Percentiles rank a stretch among this genome's conserved stretches.
Conservation (phyloP, 2,797 vertebrate genomes). For the Natrix natrix region DNA sequence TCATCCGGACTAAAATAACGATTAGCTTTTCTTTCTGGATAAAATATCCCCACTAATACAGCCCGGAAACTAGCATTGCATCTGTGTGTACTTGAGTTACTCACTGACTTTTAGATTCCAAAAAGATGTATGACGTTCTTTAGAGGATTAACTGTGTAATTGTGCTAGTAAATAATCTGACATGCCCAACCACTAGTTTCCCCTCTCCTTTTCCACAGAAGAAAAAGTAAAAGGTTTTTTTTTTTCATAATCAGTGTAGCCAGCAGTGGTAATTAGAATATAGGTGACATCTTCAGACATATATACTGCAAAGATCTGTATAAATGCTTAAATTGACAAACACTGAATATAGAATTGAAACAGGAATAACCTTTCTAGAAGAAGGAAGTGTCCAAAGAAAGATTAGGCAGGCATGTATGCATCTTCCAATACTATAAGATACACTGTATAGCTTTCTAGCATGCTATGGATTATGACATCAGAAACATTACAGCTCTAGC, state of each 20-base stretch:
- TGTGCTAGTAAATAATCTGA: not conserved
- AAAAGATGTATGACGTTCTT: not conserved
- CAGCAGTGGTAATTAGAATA: conserved; percentile 10
- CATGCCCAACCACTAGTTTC: conserved; percentile 6
- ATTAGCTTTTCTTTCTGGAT: not conserved
- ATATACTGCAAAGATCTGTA: conserved; percentile 8
- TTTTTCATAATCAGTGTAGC: conserved; percentile 36
- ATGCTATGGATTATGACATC: conserved; percentile 51
- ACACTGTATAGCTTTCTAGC: conserved; percentile 62
- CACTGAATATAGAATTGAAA: conserved; percentile 3
- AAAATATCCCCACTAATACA: not conserved
- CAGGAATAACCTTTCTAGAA: conserved; percentile 44
- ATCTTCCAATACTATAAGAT: conserved; percentile 61
- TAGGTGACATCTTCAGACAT: conserved; percentile 21
- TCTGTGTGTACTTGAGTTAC: not conserved
- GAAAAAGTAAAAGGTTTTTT: not conserved
- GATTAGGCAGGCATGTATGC: conserved; percentile 48
- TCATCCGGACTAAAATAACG: not conserved
- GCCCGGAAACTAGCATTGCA: not conserved
- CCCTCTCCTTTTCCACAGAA: not conserved
- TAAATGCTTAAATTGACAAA: conserved; percentile 1
- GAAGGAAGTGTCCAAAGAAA: conserved; percentile 33
- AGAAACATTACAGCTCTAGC: conserved; percentile 44
- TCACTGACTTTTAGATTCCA: not conserved
- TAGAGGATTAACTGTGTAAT: not conserved